These are phyloP conservation scores for Bufo bufo DNA, from an alignment of 2,113 vertebrate species.

Conservation along the genomic window DNA sequence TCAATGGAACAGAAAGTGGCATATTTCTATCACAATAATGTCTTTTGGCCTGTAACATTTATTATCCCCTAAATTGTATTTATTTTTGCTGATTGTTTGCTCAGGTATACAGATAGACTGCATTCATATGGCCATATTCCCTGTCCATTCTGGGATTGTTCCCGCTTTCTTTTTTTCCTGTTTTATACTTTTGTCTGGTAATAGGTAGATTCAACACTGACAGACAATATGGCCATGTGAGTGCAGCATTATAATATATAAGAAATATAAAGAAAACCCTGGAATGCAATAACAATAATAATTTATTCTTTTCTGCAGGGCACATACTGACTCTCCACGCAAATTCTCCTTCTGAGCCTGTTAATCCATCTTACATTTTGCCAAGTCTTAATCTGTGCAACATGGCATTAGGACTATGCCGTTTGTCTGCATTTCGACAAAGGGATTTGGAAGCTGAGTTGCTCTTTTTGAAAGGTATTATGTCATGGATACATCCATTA, in stretches of 20 bases:
- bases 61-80: not conserved
- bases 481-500: not conserved
- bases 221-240: not conserved
- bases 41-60: not conserved
- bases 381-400: constrained; percentile 68
- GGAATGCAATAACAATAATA: not conserved
- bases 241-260: not conserved
- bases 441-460: constrained; percentile 77
- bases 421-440: constrained; percentile 66
- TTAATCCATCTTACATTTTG: constrained; percentile 62
- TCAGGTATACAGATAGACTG: not conserved
- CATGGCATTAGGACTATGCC: constrained; percentile 72
- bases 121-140: not conserved
- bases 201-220: not conserved
- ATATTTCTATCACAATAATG: not conserved
- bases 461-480: constrained; percentile 79
- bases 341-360: constrained; percentile 52
- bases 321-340: constrained; percentile 66
- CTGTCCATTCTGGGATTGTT: not conserved
- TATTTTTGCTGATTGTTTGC: not conserved
- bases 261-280: not conserved
- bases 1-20: too few relatives aligned
- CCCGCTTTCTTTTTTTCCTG: not conserved
- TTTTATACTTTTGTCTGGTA: not conserved
- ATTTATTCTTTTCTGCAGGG: constrained; percentile 65